Conservation (phyloP, 2,113 vertebrate genomes). For the Felis catus region DNA sequence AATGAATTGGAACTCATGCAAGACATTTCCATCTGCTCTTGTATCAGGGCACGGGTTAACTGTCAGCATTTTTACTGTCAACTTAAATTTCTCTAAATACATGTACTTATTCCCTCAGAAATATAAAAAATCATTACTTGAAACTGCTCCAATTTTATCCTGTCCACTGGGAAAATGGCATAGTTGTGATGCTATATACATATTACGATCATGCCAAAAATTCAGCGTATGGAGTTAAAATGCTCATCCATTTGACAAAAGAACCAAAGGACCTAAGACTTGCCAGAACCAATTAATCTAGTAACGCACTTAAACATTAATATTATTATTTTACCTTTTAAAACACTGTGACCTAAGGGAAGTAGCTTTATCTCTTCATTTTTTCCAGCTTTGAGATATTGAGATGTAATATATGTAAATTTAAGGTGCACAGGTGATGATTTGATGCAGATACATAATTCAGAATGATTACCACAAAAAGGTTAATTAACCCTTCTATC, state of each 20-base stretch:
- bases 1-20: constrained; percentile 83
- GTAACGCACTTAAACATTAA: neutral
- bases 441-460: neutral
- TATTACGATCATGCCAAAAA: constrained; percentile 26
- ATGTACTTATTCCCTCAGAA: constrained; percentile 54
- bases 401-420: neutral
- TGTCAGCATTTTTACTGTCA: constrained; percentile 84
- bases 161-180: constrained; percentile 45
- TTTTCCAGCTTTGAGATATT: neutral
- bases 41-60: constrained; percentile 81
- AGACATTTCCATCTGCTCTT: constrained; percentile 83
- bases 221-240: constrained; percentile 53
- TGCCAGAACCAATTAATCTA: neutral
- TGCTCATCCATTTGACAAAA: constrained; percentile 36
- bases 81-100: constrained; percentile 73
- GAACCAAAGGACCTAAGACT: constrained; percentile 15
- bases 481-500: neutral
- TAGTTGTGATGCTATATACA: constrained; percentile 30
- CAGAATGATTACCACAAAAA: neutral
- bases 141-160: constrained; percentile 65
- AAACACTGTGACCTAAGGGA: neutral
- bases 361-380: neutral
- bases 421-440: neutral
- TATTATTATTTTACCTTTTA: neutral
- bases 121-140: constrained; percentile 72